Conservation (phyloP, 2,113 vertebrate species). For the Scatophagus argus region DNA sequence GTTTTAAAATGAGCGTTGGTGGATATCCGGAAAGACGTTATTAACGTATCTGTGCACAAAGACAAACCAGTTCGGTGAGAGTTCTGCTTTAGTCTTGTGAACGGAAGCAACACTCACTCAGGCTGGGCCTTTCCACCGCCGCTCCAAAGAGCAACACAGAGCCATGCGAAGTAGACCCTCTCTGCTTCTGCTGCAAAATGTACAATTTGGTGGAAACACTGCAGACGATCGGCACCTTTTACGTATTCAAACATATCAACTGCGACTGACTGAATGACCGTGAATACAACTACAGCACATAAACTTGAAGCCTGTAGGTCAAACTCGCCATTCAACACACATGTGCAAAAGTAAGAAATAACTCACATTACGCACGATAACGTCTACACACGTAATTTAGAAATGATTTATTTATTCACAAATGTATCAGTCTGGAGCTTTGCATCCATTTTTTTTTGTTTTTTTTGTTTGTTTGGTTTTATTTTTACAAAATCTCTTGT, state of each 20-base stretch:
- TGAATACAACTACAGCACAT: neutral
- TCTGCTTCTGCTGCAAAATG: neutral
- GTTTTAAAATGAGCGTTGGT: neutral
- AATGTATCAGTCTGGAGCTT: slow-evolving; percentile 7
- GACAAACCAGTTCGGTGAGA: neutral
- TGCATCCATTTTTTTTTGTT: slow-evolving; percentile 8
- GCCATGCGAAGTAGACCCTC: neutral
- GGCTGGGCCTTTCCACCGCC: neutral
- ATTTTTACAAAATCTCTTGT: slow-evolving; percentile 37
- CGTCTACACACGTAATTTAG: neutral
- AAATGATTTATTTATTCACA: slow-evolving; percentile 58
- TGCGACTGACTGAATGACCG: neutral
- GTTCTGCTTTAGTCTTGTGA: neutral
- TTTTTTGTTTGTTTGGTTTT: too few relatives aligned
- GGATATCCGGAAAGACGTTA: neutral
- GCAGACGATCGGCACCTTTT: neutral
- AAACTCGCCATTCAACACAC: neutral
- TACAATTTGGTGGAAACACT: neutral
- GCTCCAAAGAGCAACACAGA: too few relatives aligned
- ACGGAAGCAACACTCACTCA: neutral
- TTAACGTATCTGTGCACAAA: neutral
- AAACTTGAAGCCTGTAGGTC: neutral
- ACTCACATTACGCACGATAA: slow-evolving; percentile 13
- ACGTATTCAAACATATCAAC: neutral
- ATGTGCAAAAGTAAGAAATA: neutral